Percentiles rank a stretch among this genome's conserved stretches.
Conservation (phyloP, 2,888 invertebrate genomes). For the Melinaea menophilus region DNA sequence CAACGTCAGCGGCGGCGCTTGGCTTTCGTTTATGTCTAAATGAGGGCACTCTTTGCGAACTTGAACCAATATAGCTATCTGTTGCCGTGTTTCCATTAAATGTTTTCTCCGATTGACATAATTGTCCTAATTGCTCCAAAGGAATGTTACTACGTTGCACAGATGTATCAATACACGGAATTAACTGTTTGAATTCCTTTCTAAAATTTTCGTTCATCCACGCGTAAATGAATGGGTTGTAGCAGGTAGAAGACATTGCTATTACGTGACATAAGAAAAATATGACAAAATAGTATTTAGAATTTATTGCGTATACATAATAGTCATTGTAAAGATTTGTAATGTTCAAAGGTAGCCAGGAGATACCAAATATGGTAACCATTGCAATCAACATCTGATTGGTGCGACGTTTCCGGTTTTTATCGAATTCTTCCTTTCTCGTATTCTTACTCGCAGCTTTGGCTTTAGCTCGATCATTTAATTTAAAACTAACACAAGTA, state of each 20-base stretch:
- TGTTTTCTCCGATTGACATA: slow-evolving; percentile 82
- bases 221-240: slow-evolving; percentile 97
- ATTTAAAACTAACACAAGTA: slow-evolving; percentile 91
- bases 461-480: slow-evolving; percentile 88
- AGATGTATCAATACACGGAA: slow-evolving; percentile 80
- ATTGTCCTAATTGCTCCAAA: slow-evolving; percentile 69
- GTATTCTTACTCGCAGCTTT: slow-evolving; percentile 92
- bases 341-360: slow-evolving; percentile 95
- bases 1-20: slow-evolving; percentile 80
- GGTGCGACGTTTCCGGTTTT: slow-evolving; percentile 92
- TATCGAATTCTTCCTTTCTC: slow-evolving; percentile 92
- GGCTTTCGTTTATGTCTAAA: slow-evolving; percentile 76
- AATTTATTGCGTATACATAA: slow-evolving; percentile 83
- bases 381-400: slow-evolving; percentile 98
- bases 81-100: slow-evolving; percentile 88
- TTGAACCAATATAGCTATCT: slow-evolving; percentile 77
- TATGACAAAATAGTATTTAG: slow-evolving; percentile 90
- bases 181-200: slow-evolving; percentile 91
- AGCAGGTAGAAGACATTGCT: slow-evolving; percentile 97
- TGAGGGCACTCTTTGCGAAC: slow-evolving; percentile 74
- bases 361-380: slow-evolving; percentile 97
- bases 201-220: slow-evolving; percentile 98
- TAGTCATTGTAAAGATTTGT: slow-evolving; percentile 93
- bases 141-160: slow-evolving; percentile 62
- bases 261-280: slow-evolving; percentile 94